Evolutionary conservation across 1,140 invertebrate species (phyloP), one percentile per base, ranked within the genome.

Genomic region (Mya arenaria): DNA sequence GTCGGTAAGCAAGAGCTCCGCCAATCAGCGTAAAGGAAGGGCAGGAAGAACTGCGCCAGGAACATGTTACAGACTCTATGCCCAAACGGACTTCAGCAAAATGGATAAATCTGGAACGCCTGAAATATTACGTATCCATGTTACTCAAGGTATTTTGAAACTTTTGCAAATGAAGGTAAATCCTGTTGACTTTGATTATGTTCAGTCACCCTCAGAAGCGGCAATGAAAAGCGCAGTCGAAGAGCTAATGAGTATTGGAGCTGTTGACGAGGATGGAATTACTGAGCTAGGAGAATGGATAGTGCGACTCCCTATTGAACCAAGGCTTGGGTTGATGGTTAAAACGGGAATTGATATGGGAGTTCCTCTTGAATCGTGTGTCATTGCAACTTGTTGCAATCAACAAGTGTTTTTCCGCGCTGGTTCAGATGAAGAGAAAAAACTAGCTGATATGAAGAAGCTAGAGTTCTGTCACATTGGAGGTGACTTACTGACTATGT

Each of bases 401-500:
- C 74, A 85, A 69, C 73, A 78, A 28, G 48, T 90, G 10, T 91
- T 91, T 60, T 89, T 85, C 60, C 74, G 88, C 72, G 85, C 78
- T 30, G 83, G 87, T 6, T 83, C 84, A 52, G 63, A 95, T 88
- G 91, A 94, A 66, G 95, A 96, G 89, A 94, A 96, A 91, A 95
- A 95, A 4, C 88, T 94, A 25, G 93, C 94, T 82, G 94, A 95
- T 34, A 73, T 84, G 75, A 73, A 80, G 36, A 98, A 98, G 92
- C 97, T 98, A 91, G 91, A 94, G n/a, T 92, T 90, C 81, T 87
- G 88, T 73, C 96, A 97, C 0, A 93, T 95, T 25, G 95, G 97
- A 86, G 98, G 98, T 10, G 98, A 99, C 94, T 97, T 98, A 89
- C 94, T 99, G 4, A 98, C 97, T 17, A 93, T 98, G 39, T 92